Evolutionary conservation across 2,797 vertebrate genomes (phyloP), one percentile per base, ranked within the genome.

Genomic region (Chiloscyllium punctatum): DNA sequence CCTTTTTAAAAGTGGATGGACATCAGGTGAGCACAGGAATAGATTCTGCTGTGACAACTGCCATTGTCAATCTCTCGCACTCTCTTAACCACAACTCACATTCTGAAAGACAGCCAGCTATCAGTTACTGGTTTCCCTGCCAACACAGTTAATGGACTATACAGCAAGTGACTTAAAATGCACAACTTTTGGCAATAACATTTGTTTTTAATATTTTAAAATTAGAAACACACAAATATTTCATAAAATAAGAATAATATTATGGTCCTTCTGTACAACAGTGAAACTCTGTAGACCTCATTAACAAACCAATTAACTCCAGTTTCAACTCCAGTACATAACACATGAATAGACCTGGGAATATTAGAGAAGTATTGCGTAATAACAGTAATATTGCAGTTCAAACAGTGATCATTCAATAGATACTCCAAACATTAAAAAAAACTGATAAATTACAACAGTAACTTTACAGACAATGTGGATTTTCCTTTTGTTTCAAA

Each of bases 281-380:
- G 69, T 33, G 94, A 53, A 37, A 95, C 68, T 57, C 88, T 95
- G 68, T 53, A 23, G n/a, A 69, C 57, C 69, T 72, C 48, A 77
- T 77, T 95, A 77, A 33, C 77, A 95, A 95, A 95, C 30, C 94
- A n/a, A 95, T 15, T 95, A 53, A 95, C 27, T n/a, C 87, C 25
- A 69, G 18, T 92, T 92, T 68, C 66, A 53, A 72, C 71, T 95
- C 71, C 71, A 72, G 92, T 48, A 94, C 48, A 27, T 72, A 71
- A 48, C 25, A 94, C 42, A 33, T 21, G 30, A 66, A 90, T 66
- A 90, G 27, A 66, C 88, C 88, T 91, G 88, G 88, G n/a, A 68
- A 91, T 91, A 91, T 69, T 62, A 92, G 62, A 92, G 90, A 92
- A 92, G 90, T 92, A 92, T 92, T 92, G 90, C 90, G n/a, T 69